Percentiles rank a stretch among this genome's conserved stretches.
Conservation (phyloP, 2,797 vertebrate species). For the Channa striata region DNA sequence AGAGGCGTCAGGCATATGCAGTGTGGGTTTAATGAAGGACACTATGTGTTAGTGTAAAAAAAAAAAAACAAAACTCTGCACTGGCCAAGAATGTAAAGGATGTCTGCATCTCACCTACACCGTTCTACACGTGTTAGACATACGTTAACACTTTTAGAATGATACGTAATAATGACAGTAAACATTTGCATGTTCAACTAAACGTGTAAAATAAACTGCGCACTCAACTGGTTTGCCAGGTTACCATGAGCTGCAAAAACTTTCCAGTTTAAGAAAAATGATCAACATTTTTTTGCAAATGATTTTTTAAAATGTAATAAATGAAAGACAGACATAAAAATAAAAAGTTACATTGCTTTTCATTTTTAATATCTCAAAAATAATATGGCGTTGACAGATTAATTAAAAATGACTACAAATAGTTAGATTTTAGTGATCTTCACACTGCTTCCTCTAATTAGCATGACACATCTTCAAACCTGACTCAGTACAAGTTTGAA, state of each 20-base stretch:
- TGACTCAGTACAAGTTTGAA: no score
- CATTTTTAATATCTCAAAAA: no score
- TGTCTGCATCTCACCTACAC: constrained; percentile 32
- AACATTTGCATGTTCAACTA: not conserved
- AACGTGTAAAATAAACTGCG: not conserved
- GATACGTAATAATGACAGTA: constrained; percentile 1
- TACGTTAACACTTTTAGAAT: not conserved
- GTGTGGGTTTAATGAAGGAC: constrained; percentile 44
- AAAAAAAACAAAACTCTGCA: constrained; percentile 3
- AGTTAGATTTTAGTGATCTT: no score
- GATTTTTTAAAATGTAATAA: no score
- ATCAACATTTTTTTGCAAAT: no score
- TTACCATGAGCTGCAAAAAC: not conserved
- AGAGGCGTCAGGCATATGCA: constrained; percentile 28
- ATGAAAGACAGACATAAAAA: no score
- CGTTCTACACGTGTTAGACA: constrained; percentile 11
- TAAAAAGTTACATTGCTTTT: no score
- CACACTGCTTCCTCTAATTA: no score
- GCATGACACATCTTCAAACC: no score
- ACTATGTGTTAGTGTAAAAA: constrained; percentile 34
- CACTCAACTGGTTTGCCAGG: no score
- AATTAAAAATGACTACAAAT: no score
- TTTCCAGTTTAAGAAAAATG: not conserved
- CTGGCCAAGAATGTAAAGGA: constrained; percentile 27
- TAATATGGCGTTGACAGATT: no score